Conservation (phyloP, 2,113 vertebrate species). For the Rhinogobius similis region DNA sequence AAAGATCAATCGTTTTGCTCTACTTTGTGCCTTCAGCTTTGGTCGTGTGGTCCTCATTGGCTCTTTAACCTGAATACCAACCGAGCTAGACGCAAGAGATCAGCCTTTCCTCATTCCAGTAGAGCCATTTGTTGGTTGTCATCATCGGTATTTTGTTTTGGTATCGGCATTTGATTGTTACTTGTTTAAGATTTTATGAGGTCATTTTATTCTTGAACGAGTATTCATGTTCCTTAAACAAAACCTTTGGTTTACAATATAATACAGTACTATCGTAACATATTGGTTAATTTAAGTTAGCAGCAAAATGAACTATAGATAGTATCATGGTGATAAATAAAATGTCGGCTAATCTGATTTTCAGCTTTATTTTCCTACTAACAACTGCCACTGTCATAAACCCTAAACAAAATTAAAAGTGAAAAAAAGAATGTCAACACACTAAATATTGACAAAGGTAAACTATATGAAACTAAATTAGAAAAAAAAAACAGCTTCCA, state of each 20-base stretch:
- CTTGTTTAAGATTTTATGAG: background rate
- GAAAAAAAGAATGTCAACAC: too few relatives aligned
- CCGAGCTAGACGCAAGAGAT: background rate
- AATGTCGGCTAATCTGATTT: too few relatives aligned
- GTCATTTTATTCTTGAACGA: background rate
- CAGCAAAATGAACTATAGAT: too few relatives aligned
- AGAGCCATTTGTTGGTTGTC: background rate
- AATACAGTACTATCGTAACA: background rate
- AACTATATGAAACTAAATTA: too few relatives aligned
- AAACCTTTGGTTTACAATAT: background rate
- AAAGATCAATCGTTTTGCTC: slow-evolving; percentile 36
- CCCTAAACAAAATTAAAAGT: too few relatives aligned
- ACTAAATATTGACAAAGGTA: too few relatives aligned
- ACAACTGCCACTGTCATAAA: too few relatives aligned
- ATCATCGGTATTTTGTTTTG: background rate
- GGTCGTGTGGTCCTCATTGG: background rate
- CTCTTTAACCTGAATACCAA: slow-evolving; percentile 1
- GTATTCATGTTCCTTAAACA: background rate
- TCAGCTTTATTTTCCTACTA: too few relatives aligned
- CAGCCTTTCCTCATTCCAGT: background rate
- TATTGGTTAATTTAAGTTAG: background rate
- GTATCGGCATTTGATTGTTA: background rate
- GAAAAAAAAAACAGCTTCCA: too few relatives aligned
- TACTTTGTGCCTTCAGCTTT: slow-evolving; percentile 2
- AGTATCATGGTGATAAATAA: too few relatives aligned